A percentile compares a stretch with the other conserved stretches of the same genome.
Evolutionary conservation across 2,113 vertebrate species (phyloP).

Genomic region (Cromileptes altivelis): DNA sequence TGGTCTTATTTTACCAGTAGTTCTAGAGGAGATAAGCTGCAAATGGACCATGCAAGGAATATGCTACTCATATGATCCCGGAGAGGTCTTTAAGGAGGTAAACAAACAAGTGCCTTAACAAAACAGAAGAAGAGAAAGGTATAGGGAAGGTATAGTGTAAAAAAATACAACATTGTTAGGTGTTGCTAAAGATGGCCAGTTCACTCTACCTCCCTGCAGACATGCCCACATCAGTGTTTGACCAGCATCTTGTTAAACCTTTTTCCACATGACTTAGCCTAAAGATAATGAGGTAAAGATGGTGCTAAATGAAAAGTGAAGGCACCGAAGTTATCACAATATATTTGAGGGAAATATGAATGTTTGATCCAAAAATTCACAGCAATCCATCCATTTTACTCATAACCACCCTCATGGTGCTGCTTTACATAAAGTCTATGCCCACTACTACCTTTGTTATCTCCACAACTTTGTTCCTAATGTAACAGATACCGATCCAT

Average conservation of each 20-base stretch:
- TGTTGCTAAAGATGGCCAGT: not conserved
- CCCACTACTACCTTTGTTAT: not conserved
- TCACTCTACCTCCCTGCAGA: not conserved
- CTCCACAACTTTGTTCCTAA: not conserved
- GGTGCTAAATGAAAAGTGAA: not conserved
- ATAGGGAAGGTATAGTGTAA: not conserved
- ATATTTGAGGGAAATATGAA: no score
- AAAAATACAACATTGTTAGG: not conserved
- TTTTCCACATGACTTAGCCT: not conserved
- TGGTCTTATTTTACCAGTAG: conserved; percentile 30
- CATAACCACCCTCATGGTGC: not conserved
- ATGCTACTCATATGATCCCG: not conserved
- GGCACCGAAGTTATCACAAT: not conserved
- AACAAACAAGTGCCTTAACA: not conserved
- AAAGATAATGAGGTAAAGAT: not conserved
- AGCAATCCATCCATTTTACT: not conserved
- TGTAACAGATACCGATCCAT: not conserved
- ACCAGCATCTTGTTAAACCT: not conserved
- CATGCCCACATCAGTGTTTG: not conserved
- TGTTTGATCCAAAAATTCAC: not conserved
- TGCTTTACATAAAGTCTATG: not conserved
- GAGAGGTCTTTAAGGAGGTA: conserved; percentile 12
- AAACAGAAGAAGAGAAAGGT: not conserved
- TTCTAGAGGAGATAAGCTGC: conserved; percentile 35
- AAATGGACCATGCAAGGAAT: conserved; percentile 19